A percentile compares a stretch with the other conserved stretches of the same genome.
These are phyloP conservation scores for Aphelinus atriplicis DNA, from an alignment of 1,140 invertebrate genomes.

Conservation along the genomic window DNA sequence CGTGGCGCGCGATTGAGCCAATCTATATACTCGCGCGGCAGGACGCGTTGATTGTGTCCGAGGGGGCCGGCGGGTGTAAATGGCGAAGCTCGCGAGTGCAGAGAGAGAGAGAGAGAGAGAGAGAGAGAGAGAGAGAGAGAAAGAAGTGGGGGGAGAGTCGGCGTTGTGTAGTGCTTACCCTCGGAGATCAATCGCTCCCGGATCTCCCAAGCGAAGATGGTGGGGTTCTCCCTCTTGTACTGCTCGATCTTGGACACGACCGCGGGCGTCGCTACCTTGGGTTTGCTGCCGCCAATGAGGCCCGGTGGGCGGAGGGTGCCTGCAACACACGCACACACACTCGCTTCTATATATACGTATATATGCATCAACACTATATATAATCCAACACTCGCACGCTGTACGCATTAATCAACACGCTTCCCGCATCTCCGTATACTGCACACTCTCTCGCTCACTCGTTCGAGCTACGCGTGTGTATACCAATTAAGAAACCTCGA, in stretches of 20 bases:
- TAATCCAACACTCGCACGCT: too few relatives aligned
- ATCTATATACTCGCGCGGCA: too few relatives aligned
- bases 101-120: not conserved
- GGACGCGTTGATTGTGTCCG: too few relatives aligned
- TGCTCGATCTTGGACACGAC: slow-evolving; percentile 96
- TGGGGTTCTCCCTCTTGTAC: slow-evolving; percentile 96
- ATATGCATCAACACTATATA: not conserved
- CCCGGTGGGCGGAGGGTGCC: slow-evolving; percentile 93
- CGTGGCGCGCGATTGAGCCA: too few relatives aligned
- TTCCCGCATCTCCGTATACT: too few relatives aligned
- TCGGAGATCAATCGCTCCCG: slow-evolving; percentile 92
- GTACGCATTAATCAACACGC: too few relatives aligned
- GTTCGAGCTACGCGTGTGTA: too few relatives aligned
- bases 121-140: not conserved
- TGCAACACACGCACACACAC: slow-evolving; percentile 62
- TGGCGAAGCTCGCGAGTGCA: not conserved
- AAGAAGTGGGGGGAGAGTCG: not conserved
- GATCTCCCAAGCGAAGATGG: slow-evolving; percentile 98
- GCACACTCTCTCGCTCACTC: too few relatives aligned
- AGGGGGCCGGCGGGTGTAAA: too few relatives aligned
- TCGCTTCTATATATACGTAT: not conserved
- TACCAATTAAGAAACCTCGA: too few relatives aligned
- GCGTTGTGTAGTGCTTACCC: slow-evolving; percentile 71
- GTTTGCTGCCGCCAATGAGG: slow-evolving; percentile 97
- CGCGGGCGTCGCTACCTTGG: slow-evolving; percentile 96